These are phyloP conservation scores for Steinernema carpocapsae DNA, from an alignment of 2,888 invertebrate species.

Conservation along the genomic window DNA sequence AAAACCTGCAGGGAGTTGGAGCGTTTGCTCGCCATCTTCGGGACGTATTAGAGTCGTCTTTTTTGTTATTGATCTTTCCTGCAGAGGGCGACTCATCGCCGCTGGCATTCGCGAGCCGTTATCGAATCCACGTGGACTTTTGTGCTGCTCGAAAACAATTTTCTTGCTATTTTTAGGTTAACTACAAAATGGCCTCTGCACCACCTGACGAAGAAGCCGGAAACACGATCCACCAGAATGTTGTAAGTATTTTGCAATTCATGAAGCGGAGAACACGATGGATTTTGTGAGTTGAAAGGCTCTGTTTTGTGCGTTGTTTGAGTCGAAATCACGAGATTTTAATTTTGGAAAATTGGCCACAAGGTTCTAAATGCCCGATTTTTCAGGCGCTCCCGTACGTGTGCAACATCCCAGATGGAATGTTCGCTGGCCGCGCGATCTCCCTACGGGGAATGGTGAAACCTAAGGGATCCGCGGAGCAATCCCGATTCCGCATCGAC, in stretches of 20 bases:
- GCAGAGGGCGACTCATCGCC: background rate
- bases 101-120: background rate
- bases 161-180: too few relatives aligned
- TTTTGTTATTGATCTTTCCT: too few relatives aligned
- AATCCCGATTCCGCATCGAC: slow-evolving; percentile 57
- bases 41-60: too few relatives aligned
- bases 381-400: slow-evolving; percentile 60
- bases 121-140: too few relatives aligned
- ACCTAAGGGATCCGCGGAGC: slow-evolving; percentile 25
- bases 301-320: too few relatives aligned
- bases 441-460: slow-evolving; percentile 57
- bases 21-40: too few relatives aligned
- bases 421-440: slow-evolving; percentile 60
- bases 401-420: slow-evolving; percentile 59
- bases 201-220: background rate
- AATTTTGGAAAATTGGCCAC: too few relatives aligned
- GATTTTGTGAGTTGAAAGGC: too few relatives aligned
- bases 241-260: background rate
- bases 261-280: too few relatives aligned
- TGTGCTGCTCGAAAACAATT: too few relatives aligned
- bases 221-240: background rate
- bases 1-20: too few relatives aligned
- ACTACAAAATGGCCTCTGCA: slow-evolving; percentile 5
- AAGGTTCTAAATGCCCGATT: too few relatives aligned
- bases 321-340: background rate